Base-by-base conservation (phyloP, 2,797 vertebrate species). In the Chiloscyllium punctatum region DNA sequence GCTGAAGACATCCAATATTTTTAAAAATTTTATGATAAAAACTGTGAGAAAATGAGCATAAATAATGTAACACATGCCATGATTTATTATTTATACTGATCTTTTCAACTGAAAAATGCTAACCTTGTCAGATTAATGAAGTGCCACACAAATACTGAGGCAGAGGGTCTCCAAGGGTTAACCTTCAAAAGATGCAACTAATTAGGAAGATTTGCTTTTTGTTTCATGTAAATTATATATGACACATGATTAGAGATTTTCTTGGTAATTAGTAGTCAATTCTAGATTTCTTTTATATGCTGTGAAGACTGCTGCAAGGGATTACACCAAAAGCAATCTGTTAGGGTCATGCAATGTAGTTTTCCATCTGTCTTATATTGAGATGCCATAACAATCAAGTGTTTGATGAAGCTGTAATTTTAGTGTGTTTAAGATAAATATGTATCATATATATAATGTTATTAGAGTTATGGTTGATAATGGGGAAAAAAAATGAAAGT, bases 201-300 rank as follows among this genome's bases (percentile, higher is more conserved):
- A 95, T 95, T 95, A 95, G 94, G 77, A 74, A 74, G 94, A 95
- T 95, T 95, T 95, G 94, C 92, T 95, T 95, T 95, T 95, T 72
- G 94, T 74, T 74, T 95, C 94, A 95, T 77, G 94, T 95, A 95
- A 95, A 95, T 95, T 95, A 95, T 95, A 95, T 77, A 95, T 95
- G 94, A 77, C 94, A 95, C 48, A 95, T 95, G 94, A 95, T 95
- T 95, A 95, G 77, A 77, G 71, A 95, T 95, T 77, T 95, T 95
- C 72, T 95, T 77, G 69, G 94, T 95, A 95, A 95, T 95, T 95
- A 95, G 94, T 77, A 95, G 71, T 53, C 94, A 95, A 77, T 77
- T 95, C 94, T 51, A 51, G 94, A 95, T 74, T 95, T 95, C 42
- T 51, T 95, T 95, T 95, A 94, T 94, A 94, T 95, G 71, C 68